A percentile compares a stretch with the other conserved stretches of the same genome.
Conservation (phyloP, 2,797 vertebrate species). For the Spinus olivaceus region DNA sequence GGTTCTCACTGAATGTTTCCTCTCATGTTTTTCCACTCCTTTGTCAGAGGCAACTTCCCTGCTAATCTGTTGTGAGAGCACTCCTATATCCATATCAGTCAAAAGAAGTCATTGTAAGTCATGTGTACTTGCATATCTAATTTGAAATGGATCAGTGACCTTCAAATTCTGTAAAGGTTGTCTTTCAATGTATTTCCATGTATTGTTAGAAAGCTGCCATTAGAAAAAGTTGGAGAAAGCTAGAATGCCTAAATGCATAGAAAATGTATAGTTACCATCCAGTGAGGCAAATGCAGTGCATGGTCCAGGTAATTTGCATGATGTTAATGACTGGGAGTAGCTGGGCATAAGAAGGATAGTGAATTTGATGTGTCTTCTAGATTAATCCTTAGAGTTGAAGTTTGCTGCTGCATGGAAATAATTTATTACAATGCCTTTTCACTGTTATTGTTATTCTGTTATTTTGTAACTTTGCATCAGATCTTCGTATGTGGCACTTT, state of each 20-base stretch:
- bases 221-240: not conserved
- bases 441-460: no score
- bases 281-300: not conserved
- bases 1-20: not conserved
- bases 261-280: not conserved
- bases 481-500: not conserved
- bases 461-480: not conserved
- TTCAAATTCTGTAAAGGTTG: not conserved
- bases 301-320: not conserved
- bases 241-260: not conserved
- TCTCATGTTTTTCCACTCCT: not conserved
- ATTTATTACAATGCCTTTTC: not conserved
- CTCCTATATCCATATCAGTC: not conserved
- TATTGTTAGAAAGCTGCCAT: not conserved
- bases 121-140: not conserved
- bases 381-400: not conserved
- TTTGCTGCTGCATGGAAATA: not conserved
- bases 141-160: not conserved
- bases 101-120: not conserved
- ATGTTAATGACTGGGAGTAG: not conserved
- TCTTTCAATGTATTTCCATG: not conserved
- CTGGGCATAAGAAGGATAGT: not conserved
- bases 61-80: not conserved
- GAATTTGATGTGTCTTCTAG: not conserved
- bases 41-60: not conserved